Evolutionary conservation across 2,113 vertebrate genomes (phyloP), one percentile per base, ranked within the genome.

Genomic region (Phalacrocorax aristotelis): DNA sequence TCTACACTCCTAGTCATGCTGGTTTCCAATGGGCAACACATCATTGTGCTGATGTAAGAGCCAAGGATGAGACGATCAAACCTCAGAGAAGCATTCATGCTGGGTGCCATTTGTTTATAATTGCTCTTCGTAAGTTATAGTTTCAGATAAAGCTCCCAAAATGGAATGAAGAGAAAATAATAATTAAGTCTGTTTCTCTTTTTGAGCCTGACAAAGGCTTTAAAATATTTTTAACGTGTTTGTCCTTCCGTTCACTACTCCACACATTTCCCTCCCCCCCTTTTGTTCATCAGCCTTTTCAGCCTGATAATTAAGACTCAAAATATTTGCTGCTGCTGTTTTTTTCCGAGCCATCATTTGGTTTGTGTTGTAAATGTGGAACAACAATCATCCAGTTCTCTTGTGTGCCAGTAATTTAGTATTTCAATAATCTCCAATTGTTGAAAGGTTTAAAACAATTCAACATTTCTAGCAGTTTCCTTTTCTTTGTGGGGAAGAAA

Each of bases 51-150:
- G 97, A 97, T 97, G 96, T 94, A 93, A 94, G 90, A 97, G 97
- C 96, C 68, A 93, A 96, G 87, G 97, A 97, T 91, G 96, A 98
- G 97, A 98, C 30, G 94, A 97, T 95, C 97, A 98, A 97, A 97
- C 97, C 97, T 96, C 89, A 83, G 94, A 93, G 90, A 97, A 97
- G 96, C 96, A 97, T 90, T 97, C 98, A 96, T 61, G 98, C 97
- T 97, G 98, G 96, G 98, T 76, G 69, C 95, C 98, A 97, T 98
- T 98, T 98, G 97, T 96, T 97, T 97, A 84, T 98, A 98, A 98
- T 98, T 98, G 98, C 94, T 97, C 92, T 98, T 97, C 95, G 97
- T 98, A 98, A 98, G 97, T 97, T 98, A 98, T 94, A 97, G 98
- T 93, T 97, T 96, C 94, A 98, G 97, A 98, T 97, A 97, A 98